Percentiles rank a stretch among this genome's conserved stretches.
phyloP scores from a whole-genome alignment of 2,888 invertebrate genomes.

The Polyploca ridens region DNA sequence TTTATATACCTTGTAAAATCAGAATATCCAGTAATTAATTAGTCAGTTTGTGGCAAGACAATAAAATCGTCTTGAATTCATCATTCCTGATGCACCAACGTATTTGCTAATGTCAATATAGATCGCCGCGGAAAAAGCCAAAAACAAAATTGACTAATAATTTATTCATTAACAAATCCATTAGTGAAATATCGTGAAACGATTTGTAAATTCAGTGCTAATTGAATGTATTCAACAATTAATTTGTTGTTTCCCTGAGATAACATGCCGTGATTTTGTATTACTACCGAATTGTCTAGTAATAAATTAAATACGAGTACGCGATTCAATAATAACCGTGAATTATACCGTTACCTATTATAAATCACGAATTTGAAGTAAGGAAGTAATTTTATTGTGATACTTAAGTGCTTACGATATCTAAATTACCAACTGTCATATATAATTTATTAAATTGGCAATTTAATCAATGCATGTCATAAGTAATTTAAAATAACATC shows the following conservation, averaged over 20 bases:
- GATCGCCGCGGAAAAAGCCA: neutral
- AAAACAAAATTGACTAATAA: neutral
- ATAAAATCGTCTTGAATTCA: neutral
- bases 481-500: neutral
- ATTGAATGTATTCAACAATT: neutral
- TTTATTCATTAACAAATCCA: too few species aligned
- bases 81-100: neutral
- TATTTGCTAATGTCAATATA: neutral
- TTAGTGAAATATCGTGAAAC: neutral
- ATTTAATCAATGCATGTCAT: neutral
- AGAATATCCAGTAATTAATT: neutral
- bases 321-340: conserved; percentile 18
- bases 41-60: neutral
- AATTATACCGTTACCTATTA: conserved; percentile 14
- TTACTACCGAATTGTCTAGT: neutral
- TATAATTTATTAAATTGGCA: neutral
- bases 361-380: conserved; percentile 37
- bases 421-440: neutral
- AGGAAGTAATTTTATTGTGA: conserved; percentile 34
- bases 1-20: too few species aligned
- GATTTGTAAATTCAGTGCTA: neutral
- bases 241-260: neutral
- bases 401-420: neutral
- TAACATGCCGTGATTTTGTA: neutral
- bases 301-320: neutral